These are phyloP conservation scores for Radopholus similis DNA, from an alignment of 1,140 invertebrate species.

Conservation along the genomic window DNA sequence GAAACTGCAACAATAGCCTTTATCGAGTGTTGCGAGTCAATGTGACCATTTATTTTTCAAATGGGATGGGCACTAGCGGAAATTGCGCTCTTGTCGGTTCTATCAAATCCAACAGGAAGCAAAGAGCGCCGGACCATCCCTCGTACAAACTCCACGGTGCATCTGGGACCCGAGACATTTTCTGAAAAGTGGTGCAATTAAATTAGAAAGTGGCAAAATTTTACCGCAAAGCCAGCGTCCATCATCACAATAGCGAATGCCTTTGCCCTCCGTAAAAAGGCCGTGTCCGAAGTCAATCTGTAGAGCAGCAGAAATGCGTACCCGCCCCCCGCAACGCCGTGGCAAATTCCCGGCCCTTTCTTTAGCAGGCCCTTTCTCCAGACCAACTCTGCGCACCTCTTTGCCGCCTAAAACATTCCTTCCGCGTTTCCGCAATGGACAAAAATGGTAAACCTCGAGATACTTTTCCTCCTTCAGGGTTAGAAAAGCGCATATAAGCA, in stretches of 20 bases:
- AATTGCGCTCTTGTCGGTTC: conserved; percentile 74
- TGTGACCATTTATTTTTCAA: neutral
- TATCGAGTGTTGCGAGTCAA: too few relatives aligned
- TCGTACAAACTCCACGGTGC: conserved; percentile 78
- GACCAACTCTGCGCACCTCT: conserved; percentile 35
- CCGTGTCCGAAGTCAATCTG: conserved; percentile 68
- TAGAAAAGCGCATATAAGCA: conserved; percentile 73
- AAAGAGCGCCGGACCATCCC: conserved; percentile 77
- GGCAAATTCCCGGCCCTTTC: conserved; percentile 68
- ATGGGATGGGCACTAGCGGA: conserved; percentile 70
- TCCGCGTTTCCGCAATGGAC: neutral
- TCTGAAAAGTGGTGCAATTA: conserved; percentile 24
- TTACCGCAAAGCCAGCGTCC: conserved; percentile 44
- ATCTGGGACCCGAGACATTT: conserved; percentile 70
- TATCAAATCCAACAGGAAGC: conserved; percentile 74
- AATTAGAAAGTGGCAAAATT: conserved; percentile 2
- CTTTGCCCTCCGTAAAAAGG: conserved; percentile 72
- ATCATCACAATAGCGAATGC: conserved; percentile 76
- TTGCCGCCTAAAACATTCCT: conserved; percentile 21
- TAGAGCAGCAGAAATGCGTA: conserved; percentile 78
- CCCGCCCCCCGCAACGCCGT: conserved; percentile 84
- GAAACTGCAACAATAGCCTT: too few relatives aligned
- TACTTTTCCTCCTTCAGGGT: conserved; percentile 73
- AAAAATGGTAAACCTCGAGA: conserved; percentile 62
- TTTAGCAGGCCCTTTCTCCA: conserved; percentile 35